phyloP scores from a whole-genome alignment of 2,113 vertebrate species.

The Oophaga pumilio region DNA sequence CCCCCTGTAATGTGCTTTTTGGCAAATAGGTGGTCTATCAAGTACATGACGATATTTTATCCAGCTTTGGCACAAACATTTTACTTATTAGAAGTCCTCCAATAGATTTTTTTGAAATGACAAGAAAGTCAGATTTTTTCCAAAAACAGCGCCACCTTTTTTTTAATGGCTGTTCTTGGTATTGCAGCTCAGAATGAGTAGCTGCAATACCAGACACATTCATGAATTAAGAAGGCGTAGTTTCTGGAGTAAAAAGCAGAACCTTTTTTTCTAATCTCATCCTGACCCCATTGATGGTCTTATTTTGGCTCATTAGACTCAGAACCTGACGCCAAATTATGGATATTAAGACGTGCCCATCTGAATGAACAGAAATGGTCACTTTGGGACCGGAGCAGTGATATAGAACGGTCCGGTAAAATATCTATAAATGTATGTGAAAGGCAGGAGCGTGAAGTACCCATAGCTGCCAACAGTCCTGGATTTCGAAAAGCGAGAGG shows the following conservation, averaged over 20 bases:
- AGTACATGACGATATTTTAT: no score
- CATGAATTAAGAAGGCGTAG: neutral
- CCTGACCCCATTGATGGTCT: neutral
- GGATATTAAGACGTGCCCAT: no score
- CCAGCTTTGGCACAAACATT: no score
- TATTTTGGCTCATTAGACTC: no score
- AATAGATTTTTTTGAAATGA: neutral
- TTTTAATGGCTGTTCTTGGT: neutral
- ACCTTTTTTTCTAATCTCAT: neutral
- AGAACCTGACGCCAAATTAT: no score
- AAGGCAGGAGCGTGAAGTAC: neutral
- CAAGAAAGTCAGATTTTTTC: neutral
- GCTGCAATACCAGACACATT: neutral
- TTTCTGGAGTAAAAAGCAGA: neutral
- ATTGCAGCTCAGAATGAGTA: neutral
- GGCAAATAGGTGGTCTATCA: neutral
- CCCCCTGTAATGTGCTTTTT: neutral
- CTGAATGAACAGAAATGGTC: no score
- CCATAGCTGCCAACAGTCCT: neutral
- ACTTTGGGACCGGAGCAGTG: no score
- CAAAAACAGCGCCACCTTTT: no score
- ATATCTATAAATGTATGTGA: neutral
- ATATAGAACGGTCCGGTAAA: no score
- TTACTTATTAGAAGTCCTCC: no score
- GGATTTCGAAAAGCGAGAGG: no score